phyloP scores from a whole-genome alignment of 2,113 vertebrate genomes.

The Semicossyphus pulcher region DNA sequence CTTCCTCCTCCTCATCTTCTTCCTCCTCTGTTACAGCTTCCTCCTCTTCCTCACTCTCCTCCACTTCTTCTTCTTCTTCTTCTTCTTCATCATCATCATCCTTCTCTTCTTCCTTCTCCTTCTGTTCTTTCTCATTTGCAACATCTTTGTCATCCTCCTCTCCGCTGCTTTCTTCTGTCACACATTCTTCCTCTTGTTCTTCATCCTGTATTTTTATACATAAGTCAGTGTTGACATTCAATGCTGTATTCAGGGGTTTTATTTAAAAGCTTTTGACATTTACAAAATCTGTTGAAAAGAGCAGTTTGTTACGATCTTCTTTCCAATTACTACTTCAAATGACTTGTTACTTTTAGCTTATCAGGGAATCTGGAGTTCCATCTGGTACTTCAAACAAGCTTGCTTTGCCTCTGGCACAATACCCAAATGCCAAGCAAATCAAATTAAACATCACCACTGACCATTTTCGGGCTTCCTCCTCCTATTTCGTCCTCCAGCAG shows the following conservation, averaged over 20 bases:
- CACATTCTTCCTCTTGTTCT: constrained; percentile 85
- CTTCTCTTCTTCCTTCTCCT: constrained; percentile 54
- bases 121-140: constrained; percentile 83
- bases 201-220: constrained; percentile 78
- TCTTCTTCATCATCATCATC: constrained; percentile 70
- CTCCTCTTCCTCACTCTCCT: constrained; percentile 82
- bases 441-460: constrained; percentile 59
- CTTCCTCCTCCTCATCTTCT: constrained; percentile 69
- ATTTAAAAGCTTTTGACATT: background rate
- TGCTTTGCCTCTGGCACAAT: background rate
- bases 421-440: constrained; percentile 33
- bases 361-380: background rate
- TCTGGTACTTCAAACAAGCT: constrained; percentile 23
- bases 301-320: background rate
- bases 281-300: background rate
- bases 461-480: constrained; percentile 75
- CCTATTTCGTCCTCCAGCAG: constrained; percentile 91
- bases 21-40: constrained; percentile 72
- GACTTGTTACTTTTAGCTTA: constrained; percentile 3
- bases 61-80: constrained; percentile 79
- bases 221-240: background rate
- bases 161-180: constrained; percentile 87
- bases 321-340: background rate
- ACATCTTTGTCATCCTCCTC: constrained; percentile 84
- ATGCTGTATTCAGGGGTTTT: background rate